phyloP scores from a whole-genome alignment of 2,797 vertebrate species.

The Enteromius radiatus region DNA sequence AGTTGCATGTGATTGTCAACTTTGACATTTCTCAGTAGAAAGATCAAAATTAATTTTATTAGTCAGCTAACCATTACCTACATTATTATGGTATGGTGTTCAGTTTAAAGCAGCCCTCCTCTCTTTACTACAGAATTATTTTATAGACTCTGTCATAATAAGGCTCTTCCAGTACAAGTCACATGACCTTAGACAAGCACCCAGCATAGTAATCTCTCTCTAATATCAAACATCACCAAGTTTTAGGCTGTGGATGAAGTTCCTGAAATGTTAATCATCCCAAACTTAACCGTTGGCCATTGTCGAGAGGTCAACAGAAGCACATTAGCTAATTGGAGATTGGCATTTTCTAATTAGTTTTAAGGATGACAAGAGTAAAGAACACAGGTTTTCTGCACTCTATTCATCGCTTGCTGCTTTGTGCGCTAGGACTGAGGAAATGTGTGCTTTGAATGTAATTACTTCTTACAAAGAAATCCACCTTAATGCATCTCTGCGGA shows the following conservation, averaged over 20 bases:
- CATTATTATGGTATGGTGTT: neutral
- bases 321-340: constrained; percentile 68
- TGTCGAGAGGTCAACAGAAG: constrained; percentile 74
- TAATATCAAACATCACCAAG: constrained; percentile 58
- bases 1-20: neutral
- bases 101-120: neutral
- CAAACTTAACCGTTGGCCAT: constrained; percentile 77
- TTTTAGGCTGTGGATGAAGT: constrained; percentile 76
- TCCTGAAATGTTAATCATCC: constrained; percentile 86
- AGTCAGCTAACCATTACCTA: neutral
- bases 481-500: constrained; percentile 55
- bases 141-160: constrained; percentile 5
- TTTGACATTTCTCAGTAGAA: neutral
- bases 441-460: constrained; percentile 57
- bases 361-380: constrained; percentile 72
- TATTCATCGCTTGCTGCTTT: constrained; percentile 61
- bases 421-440: constrained; percentile 37
- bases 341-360: constrained; percentile 74
- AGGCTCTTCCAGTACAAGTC: constrained; percentile 9
- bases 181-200: constrained; percentile 26
- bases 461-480: constrained; percentile 56
- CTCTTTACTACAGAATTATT: constrained; percentile 6
- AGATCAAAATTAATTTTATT: neutral
- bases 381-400: constrained; percentile 61
- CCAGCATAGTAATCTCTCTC: constrained; percentile 23